Evolutionary conservation across 1,140 invertebrate species (phyloP).

Genomic region (Micrasema minimum): DNA sequence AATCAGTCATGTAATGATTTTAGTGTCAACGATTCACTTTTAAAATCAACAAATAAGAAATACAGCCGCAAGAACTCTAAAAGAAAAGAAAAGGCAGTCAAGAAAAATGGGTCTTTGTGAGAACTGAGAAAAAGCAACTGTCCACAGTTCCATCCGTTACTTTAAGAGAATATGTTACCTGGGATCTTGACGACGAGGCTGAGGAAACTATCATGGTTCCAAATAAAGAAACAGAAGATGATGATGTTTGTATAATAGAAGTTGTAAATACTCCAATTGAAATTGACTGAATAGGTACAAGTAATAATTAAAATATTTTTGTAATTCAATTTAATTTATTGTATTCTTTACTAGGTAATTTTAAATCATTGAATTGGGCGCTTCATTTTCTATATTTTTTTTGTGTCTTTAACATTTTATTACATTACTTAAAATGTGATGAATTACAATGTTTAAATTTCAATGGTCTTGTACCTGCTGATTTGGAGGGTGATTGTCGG

Average conservation of each 20-base stretch:
- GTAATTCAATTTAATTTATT: too few relatives aligned
- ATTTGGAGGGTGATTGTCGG: too few relatives aligned
- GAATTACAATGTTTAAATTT: too few relatives aligned
- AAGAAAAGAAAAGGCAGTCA: background rate
- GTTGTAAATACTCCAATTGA: slow-evolving; percentile 13
- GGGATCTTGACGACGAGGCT: slow-evolving; percentile 13
- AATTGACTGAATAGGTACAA: slow-evolving; percentile 24
- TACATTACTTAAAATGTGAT: too few relatives aligned
- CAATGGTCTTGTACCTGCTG: too few relatives aligned
- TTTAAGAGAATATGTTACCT: slow-evolving; percentile 16
- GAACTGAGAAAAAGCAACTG: slow-evolving; percentile 18
- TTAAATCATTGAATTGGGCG: too few relatives aligned
- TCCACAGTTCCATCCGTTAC: slow-evolving; percentile 11
- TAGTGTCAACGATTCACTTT: background rate
- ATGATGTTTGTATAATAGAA: slow-evolving; percentile 27
- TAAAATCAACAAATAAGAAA: background rate
- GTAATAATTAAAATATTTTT: too few relatives aligned
- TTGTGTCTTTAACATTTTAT: too few relatives aligned
- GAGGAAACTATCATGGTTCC: slow-evolving; percentile 13
- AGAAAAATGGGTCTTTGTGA: slow-evolving; percentile 6
- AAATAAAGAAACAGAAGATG: background rate
- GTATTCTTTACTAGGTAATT: too few relatives aligned
- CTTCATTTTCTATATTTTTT: too few relatives aligned
- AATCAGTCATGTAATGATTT: slow-evolving; percentile 5
- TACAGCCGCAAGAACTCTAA: background rate